Base-by-base conservation (phyloP, 1,140 invertebrate genomes). In the Halotydeus destructor region DNA sequence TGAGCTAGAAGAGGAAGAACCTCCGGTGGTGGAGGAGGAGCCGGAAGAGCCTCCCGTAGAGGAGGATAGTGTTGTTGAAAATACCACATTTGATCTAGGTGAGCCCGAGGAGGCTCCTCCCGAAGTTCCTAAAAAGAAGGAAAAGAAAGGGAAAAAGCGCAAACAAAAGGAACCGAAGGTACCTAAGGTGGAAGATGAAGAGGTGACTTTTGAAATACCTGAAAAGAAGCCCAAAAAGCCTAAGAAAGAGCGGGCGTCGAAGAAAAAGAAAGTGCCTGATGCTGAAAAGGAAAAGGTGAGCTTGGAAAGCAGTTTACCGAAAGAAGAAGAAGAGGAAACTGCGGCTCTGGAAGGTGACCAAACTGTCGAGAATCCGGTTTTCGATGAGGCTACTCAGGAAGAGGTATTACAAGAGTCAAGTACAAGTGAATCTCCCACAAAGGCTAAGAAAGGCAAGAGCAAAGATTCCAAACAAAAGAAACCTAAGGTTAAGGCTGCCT, bases 401-500 rank as follows among this genome's bases (percentile, higher is more conserved):
- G 33, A 18, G 12, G 14, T 9, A 14, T 19, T 16, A n/a, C 21
- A 21, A 16, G 21, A 38, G 8, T n/a, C 12, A 14, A 41, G 39
- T 34, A 9, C 32, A 5, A 38, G 21, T 31, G 41, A 47, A 32
- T 28, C 42, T 19, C 25, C 18, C 11, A 21, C 21, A 14, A 38
- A 33, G 25, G n/a, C 21, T 21, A 24, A 33, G 28, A 30, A 37
- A 25, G 18, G 21, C 6, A 28, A 43, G 22, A 36, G 23, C 3
- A 35, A 33, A 35, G 11, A 18, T 4, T 16, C 21, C 3, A 49
- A 36, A 28, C 27, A 38, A 3, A 48, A 48, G 28, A 42, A 34
- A 33, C 43, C 48, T 37, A 49, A 48, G 47, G 34, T 50, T 14
- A 46, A 47, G 31, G 48, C 49, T 14, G 39, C 31, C 8, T 26